Percentiles rank a stretch among this genome's conserved stretches.
Conservation (phyloP, 2,797 vertebrate species). For the Parauchenoglanis punctatus region DNA sequence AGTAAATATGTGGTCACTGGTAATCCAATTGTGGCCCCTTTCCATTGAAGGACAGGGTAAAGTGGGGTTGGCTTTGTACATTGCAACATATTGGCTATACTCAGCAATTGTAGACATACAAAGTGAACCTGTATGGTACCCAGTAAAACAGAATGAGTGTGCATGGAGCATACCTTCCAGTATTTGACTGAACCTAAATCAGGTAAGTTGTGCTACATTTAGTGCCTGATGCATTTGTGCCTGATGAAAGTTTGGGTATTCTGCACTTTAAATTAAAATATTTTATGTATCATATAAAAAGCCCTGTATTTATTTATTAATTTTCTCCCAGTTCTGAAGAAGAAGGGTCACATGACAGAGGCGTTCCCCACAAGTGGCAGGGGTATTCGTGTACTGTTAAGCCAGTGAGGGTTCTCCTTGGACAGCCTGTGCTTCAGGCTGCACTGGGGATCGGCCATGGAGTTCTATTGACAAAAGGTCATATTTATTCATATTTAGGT, state of each 20-base stretch:
- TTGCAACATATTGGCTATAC: not conserved
- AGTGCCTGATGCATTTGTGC: not conserved
- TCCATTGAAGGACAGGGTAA: not conserved
- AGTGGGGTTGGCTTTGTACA: not conserved
- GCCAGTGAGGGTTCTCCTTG: conserved; percentile 82
- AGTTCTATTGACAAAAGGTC: conserved; percentile 85
- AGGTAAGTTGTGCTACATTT: not conserved
- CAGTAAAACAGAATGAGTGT: not conserved
- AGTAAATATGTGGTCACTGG: not conserved
- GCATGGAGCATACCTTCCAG: not conserved
- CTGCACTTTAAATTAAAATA: not conserved
- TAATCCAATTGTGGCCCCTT: not conserved
- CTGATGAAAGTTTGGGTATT: not conserved
- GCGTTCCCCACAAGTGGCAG: conserved; percentile 86
- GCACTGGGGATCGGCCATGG: conserved; percentile 88
- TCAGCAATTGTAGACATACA: not conserved
- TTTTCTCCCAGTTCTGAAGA: conserved; percentile 61
- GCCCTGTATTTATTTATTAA: not conserved
- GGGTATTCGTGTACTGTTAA: conserved; percentile 73
- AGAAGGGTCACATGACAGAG: conserved; percentile 79
- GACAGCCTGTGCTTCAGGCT: conserved; percentile 85
- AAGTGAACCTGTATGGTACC: not conserved
- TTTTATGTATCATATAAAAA: not conserved
- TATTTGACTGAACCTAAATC: not conserved
- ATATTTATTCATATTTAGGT: not conserved